These are phyloP conservation scores for Gallinago nigripennis DNA, from an alignment of 2,797 vertebrate species.

Conservation along the genomic window DNA sequence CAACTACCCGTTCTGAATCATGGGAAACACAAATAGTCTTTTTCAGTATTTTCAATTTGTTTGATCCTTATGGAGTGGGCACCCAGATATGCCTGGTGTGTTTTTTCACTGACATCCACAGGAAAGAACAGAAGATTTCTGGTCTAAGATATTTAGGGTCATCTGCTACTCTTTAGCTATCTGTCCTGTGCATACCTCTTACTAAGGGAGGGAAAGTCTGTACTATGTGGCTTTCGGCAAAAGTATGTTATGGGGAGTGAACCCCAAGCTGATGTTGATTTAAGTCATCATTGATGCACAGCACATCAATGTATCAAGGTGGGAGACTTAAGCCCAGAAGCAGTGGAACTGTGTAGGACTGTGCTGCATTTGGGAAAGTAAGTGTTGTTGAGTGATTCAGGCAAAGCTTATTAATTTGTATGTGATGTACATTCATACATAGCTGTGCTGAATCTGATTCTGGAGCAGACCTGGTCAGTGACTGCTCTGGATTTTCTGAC, in stretches of 20 bases:
- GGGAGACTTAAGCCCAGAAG: not conserved
- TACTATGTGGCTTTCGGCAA: not conserved
- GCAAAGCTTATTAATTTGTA: not conserved
- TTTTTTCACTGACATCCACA: not conserved
- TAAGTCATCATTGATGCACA: not conserved
- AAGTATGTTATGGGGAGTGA: not conserved
- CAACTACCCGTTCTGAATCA: not conserved
- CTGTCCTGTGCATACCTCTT: not conserved
- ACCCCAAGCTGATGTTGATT: not conserved
- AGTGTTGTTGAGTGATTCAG: not conserved
- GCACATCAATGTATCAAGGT: rapidly evolving
- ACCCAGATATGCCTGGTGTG: not conserved
- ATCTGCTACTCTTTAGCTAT: not conserved
- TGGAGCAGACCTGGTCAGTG: not conserved
- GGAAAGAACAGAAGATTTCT: not conserved
- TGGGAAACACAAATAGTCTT: not conserved
- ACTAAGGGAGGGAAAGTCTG: not conserved
- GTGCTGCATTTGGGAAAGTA: not conserved
- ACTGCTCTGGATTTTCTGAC: not conserved
- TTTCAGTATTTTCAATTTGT: not conserved
- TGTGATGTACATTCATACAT: not conserved
- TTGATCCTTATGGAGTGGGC: not conserved
- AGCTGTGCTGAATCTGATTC: not conserved
- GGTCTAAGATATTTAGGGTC: not conserved
- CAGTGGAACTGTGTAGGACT: not conserved